Percentiles rank a stretch among this genome's conserved stretches.
Evolutionary conservation across 2,797 vertebrate genomes (phyloP).

Genomic region (Periophthalmus magnuspinnatus): DNA sequence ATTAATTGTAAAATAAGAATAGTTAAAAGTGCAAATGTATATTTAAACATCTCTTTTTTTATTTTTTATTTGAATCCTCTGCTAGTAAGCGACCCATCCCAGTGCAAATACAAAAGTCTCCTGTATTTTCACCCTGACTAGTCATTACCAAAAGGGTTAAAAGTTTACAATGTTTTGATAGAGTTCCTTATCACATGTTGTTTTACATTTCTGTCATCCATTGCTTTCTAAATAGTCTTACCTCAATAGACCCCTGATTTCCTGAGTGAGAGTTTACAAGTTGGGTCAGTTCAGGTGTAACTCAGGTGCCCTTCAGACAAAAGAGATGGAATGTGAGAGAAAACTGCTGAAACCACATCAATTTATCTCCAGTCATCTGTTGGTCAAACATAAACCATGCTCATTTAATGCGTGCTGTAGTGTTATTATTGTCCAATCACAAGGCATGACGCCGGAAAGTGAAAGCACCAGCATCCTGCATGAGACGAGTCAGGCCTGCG

Average conservation of each 20-base stretch:
- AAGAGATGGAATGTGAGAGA: slow-evolving; percentile 40
- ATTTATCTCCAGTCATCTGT: slow-evolving; percentile 52
- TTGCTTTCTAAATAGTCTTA: slow-evolving; percentile 37
- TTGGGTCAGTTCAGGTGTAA: slow-evolving; percentile 39
- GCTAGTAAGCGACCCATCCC: neutral
- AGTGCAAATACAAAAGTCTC: neutral
- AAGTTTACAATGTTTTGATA: slow-evolving; percentile 35
- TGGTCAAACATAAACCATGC: slow-evolving; percentile 39
- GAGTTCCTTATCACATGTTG: slow-evolving; percentile 43
- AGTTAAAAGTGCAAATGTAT: neutral
- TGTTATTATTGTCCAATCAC: slow-evolving; percentile 63
- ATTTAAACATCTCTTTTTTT: neutral
- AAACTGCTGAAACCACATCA: slow-evolving; percentile 57
- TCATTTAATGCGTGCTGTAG: slow-evolving; percentile 29
- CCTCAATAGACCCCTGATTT: slow-evolving; percentile 34
- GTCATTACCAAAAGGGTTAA: slow-evolving; percentile 35
- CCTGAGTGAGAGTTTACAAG: slow-evolving; percentile 24
- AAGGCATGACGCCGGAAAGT: slow-evolving; percentile 64
- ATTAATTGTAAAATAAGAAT: neutral
- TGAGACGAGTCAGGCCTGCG: slow-evolving; percentile 54
- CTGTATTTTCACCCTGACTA: slow-evolving; percentile 20
- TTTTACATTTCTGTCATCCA: slow-evolving; percentile 38
- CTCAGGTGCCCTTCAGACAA: slow-evolving; percentile 68
- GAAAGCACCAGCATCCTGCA: slow-evolving; percentile 75
- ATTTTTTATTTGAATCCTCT: neutral